Base-by-base conservation (phyloP, 2,888 invertebrate species). In the Geotrupes spiniger region DNA sequence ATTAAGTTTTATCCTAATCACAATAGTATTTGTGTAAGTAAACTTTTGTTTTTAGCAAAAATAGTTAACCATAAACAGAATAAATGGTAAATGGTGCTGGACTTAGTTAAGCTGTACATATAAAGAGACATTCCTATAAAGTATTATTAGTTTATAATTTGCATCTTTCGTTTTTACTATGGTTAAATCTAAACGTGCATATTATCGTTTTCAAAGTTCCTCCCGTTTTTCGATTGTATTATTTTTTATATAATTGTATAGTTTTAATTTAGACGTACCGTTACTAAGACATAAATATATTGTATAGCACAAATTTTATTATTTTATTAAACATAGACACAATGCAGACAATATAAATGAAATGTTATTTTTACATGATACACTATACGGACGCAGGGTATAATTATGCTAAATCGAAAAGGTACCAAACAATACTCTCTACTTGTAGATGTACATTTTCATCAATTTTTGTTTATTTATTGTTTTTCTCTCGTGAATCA, bases 71-170 rank as follows among this genome's bases (percentile, higher is more conserved):
- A 21, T 21, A 21, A 21, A 53, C 44, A 46, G 46, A 44, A 49
- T 54, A 50, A 49, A 40, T 33, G 33, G 33, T 42, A 44, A 50
- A 50, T 44, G 42, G 48, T 49, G 49, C 49, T 49, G 49, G 49
- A 38, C 41, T 49, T 38, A 49, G 39, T 43, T 44, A 40, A 31
- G 36, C 44, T 49, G 49, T 49, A 49, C 44, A 49, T 49, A 49
- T 44, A 41, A 65, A 50, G 64, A 62, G 72, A 73, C 72, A 73
- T 73, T 73, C 72, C 72, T 73, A 71, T 56, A 62, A 71, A 73
- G 73, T 73, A 74, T 74, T 74, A 74, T 68, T 74, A 72, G 66
- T 65, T 65, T 59, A 62, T 46, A 50, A 42, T 40, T 53, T 53
- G 40, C 17, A 33, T 41, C 36, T 48, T 42, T 36, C 25, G 33